A percentile compares a stretch with the other conserved stretches of the same genome.
These are phyloP conservation scores for Hermaeophaga mercurialis DNA, from an alignment of 2,888 invertebrate genomes.

Conservation along the genomic window DNA sequence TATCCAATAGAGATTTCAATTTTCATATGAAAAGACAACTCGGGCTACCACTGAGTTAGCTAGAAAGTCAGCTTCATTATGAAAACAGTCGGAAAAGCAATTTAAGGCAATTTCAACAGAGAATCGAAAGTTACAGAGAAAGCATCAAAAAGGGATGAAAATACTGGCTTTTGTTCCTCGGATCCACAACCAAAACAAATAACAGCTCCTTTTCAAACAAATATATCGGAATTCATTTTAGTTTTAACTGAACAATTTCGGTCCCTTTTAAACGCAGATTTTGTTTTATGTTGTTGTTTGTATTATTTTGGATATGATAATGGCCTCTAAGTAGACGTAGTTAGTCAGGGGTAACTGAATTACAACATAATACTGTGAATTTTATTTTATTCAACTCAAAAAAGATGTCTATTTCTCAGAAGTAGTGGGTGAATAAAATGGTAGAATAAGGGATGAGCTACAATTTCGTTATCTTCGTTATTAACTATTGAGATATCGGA, in stretches of 20 bases:
- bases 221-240: slow-evolving; percentile 37
- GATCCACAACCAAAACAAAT: slow-evolving; percentile 47
- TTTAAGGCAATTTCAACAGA: slow-evolving; percentile 56
- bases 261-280: slow-evolving; percentile 26
- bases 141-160: slow-evolving; percentile 50
- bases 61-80: slow-evolving; percentile 50
- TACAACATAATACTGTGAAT: no score
- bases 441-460: no score
- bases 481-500: no score
- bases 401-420: no score
- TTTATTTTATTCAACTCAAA: no score
- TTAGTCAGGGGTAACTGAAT: no score
- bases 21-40: no score
- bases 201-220: slow-evolving; percentile 38
- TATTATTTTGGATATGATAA: slow-evolving; percentile 19
- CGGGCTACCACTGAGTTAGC: neutral
- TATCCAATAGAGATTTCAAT: no score
- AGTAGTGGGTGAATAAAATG: no score
- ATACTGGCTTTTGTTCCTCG: slow-evolving; percentile 44
- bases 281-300: slow-evolving; percentile 21
- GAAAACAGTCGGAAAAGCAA: slow-evolving; percentile 54
- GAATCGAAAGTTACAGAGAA: slow-evolving; percentile 53
- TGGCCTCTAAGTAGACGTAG: neutral
- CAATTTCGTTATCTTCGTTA: no score
- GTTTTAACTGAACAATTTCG: slow-evolving; percentile 33